Evolutionary conservation across 2,888 invertebrate genomes (phyloP), one percentile per base, ranked within the genome.

Genomic region (Phyllotreta cruciferae): DNA sequence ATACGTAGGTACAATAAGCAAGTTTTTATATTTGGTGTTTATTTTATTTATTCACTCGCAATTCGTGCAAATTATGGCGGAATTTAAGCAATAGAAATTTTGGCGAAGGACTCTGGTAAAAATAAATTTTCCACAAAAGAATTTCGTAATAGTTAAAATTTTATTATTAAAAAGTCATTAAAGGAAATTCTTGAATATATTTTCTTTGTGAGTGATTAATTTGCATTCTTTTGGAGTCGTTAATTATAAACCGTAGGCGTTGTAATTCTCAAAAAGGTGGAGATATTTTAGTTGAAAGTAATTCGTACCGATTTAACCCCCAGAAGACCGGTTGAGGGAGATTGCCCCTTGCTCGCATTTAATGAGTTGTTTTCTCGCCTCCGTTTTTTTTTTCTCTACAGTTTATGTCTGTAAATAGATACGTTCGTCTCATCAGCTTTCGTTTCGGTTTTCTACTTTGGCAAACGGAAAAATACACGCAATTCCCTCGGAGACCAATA

Each of bases 321-420:
- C 68, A 68, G 64, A 64, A 63, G 71, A 67, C 66, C 67, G 67
- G 70, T 70, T 69, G 69, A 70, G 70, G 71, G 70, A 73, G 74
- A 74, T 73, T 75, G 74, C 73, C 73, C 73, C 73, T 74, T 73
- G 70, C 71, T 70, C 69, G 70, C 67, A 71, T 73, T 75, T 74
- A 74, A 74, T 74, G 73, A 75, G 70, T 73, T 74, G 72, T 71
- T 72, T 73, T 72, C 75, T 66, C 67, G 72, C 71, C 70, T 66
- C 4, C 24, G 24, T 24, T 50, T 36, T 35, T 50, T 36, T 35
- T 50, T 64, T 69, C 74, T 71, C 63, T 62, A 50, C 65, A 60
- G 66, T 68, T 68, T 68, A 67, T 62, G 63, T 62, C 64, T 56
- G 64, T 63, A 67, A 68, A 70, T 66, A 70, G 68, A 69, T 66